Evolutionary conservation across 2,113 vertebrate genomes (phyloP).

Genomic region (Spilogale gracilis): DNA sequence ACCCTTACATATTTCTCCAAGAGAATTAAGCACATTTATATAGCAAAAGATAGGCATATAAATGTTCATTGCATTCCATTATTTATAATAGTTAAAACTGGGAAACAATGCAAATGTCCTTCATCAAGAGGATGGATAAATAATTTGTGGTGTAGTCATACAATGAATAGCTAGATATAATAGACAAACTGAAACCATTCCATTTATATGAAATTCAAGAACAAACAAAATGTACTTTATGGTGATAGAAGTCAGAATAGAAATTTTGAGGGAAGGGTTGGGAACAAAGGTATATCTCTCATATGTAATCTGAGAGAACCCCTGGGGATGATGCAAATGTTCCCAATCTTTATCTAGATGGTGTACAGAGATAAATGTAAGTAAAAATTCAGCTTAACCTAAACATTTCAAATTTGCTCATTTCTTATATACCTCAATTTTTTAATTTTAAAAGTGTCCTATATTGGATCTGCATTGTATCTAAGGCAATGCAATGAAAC

Average conservation of each 20-base stretch:
- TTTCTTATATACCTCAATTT: neutral
- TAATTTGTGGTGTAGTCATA: slow-evolving; percentile 5
- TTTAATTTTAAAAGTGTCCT: neutral
- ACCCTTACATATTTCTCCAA: neutral
- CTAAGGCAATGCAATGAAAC: slow-evolving; percentile 19
- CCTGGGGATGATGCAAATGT: neutral
- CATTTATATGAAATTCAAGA: slow-evolving; percentile 21
- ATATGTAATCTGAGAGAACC: neutral
- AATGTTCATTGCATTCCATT: neutral
- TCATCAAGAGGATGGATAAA: neutral
- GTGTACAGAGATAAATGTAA: neutral
- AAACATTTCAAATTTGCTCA: slow-evolving; percentile 24
- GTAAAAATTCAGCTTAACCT: neutral
- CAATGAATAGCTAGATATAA: neutral
- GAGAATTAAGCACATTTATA: neutral
- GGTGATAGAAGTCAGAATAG: neutral
- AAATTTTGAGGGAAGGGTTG: neutral
- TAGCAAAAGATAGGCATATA: neutral
- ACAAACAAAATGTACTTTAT: neutral
- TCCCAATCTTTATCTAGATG: neutral
- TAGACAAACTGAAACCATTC: neutral
- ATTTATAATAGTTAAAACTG: neutral
- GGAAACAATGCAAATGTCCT: neutral
- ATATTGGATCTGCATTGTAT: neutral
- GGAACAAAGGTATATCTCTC: neutral